Percentiles rank a stretch among this genome's conserved stretches.
Conservation (phyloP, 2,113 vertebrate species). For the Hipposideros armiger region DNA sequence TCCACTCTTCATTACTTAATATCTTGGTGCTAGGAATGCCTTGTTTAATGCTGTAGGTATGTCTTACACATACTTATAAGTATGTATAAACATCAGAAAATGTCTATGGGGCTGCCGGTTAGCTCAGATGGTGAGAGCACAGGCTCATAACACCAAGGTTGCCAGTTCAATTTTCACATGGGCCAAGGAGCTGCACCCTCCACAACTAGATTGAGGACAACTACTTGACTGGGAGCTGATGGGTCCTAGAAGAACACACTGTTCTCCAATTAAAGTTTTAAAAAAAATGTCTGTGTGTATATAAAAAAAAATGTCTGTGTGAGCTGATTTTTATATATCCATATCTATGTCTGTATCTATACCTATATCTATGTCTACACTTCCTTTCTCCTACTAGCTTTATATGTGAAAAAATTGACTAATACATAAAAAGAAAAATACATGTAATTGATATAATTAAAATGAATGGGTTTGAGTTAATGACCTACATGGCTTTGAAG, state of each 20-base stretch:
- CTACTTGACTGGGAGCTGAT: too few species aligned
- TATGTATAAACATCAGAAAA: neutral
- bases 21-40: neutral
- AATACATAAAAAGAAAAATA: neutral
- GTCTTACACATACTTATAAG: neutral
- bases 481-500: neutral
- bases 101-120: too few species aligned
- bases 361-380: neutral
- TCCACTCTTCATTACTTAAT: neutral
- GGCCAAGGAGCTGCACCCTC: too few species aligned
- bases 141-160: too few species aligned
- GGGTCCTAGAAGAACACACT: too few species aligned
- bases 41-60: neutral
- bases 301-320: too few species aligned
- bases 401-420: neutral
- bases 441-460: neutral
- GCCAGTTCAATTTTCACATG: too few species aligned
- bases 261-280: too few species aligned
- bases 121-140: too few species aligned
- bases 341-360: neutral
- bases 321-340: neutral
- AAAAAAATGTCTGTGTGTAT: too few species aligned
- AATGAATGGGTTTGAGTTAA: neutral
- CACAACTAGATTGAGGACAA: too few species aligned
- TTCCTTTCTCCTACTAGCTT: neutral